Conservation (phyloP, 35 echinoderm and acorn worm genomes). For the Ptychodera flava region DNA sequence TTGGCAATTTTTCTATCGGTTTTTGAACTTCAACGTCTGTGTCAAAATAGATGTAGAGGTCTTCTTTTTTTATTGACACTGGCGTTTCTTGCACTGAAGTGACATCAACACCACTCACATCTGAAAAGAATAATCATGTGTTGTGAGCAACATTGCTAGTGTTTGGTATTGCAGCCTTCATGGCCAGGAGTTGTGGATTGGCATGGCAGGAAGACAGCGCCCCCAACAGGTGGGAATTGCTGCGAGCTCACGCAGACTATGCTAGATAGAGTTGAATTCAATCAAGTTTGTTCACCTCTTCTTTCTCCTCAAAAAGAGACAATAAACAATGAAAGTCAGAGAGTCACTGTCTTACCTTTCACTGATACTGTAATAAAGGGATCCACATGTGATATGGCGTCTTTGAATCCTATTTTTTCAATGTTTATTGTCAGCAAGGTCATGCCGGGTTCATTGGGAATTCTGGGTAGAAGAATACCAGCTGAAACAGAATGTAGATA, state of each 20-base stretch:
- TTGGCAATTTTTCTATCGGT: constrained; percentile 89
- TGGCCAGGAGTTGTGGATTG: no score
- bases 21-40: constrained; percentile 86
- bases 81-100: constrained; percentile 80
- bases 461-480: constrained; percentile 72
- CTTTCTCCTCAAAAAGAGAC: no score
- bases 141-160: no score
- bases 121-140: constrained; percentile 49
- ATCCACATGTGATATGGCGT: constrained; percentile 65
- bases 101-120: constrained; percentile 83
- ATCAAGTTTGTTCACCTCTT: no score
- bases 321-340: no score
- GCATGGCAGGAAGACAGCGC: no score
- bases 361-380: constrained; percentile 76
- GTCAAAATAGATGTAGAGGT: constrained; percentile 80
- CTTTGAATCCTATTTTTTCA: constrained; percentile 91
- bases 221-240: no score
- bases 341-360: constrained; percentile 50
- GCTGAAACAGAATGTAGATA: not conserved
- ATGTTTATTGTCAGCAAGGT: constrained; percentile 68
- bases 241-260: no score
- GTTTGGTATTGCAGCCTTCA: no score
- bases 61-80: constrained; percentile 75
- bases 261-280: no score
- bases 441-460: constrained; percentile 73